phyloP scores from a whole-genome alignment of 2,113 vertebrate genomes.

The Clupea harengus region DNA sequence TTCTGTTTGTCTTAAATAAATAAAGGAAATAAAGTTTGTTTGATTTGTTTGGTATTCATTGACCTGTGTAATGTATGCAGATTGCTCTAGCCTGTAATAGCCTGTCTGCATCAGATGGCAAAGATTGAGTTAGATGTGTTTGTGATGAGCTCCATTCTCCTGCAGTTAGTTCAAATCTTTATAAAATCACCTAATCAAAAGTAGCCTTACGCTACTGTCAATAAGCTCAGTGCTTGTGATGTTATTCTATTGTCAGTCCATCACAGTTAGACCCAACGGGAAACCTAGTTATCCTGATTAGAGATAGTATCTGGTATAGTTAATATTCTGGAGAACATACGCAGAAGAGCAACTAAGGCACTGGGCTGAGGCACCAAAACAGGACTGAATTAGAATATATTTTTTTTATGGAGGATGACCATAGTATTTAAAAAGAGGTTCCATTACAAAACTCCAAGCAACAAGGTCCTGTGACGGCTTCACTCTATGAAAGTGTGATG shows the following conservation, averaged over 20 bases:
- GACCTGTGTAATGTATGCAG: background rate
- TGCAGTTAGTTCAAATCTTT: background rate
- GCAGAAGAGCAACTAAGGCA: background rate
- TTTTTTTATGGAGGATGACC: too few species aligned
- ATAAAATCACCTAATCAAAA: background rate
- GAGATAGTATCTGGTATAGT: background rate
- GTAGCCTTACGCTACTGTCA: background rate
- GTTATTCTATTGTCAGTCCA: background rate
- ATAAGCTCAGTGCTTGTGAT: too few species aligned
- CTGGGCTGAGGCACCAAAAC: too few species aligned
- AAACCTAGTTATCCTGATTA: background rate
- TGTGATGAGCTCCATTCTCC: background rate
- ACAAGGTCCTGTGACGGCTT: too few species aligned
- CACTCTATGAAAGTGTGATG: too few species aligned
- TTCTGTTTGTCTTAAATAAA: too few species aligned
- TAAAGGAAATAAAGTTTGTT: background rate
- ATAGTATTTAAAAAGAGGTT: too few species aligned
- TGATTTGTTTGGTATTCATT: background rate
- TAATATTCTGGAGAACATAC: background rate
- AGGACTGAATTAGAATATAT: too few species aligned
- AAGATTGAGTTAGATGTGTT: background rate
- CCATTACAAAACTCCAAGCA: too few species aligned
- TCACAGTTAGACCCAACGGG: background rate
- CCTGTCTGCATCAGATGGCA: background rate
- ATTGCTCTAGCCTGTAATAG: background rate